Evolutionary conservation across 1,140 invertebrate genomes (phyloP), one percentile per base, ranked within the genome.

Genomic region (Drosophila sp.): DNA sequence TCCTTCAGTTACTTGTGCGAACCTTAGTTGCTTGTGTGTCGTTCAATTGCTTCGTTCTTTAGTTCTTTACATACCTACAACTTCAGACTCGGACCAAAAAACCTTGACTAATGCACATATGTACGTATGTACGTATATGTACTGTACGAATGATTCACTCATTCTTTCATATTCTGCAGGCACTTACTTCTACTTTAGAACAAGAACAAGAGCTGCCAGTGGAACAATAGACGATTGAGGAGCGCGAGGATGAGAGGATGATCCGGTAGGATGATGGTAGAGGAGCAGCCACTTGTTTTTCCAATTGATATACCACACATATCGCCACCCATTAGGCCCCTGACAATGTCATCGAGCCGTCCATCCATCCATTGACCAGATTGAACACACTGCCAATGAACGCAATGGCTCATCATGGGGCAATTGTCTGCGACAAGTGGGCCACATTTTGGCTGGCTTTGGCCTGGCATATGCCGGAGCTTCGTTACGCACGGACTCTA

Each of bases 391-490:
- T 56, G n/a, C 17, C 7, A 17, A 3, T 60, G 30, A 10, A 32
- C 3, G 17, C n/a, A 25, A 27, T n/a, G 38, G 11, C 38, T 25
- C 33, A 30, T 11, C 58, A 35, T 60, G 33, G 58, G 33, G 33
- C n/a, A 25, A 57, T 57, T 17, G 55, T n/a, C 8, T 57, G 23
- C 56, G 7, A 17, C 5, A 35, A 10, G 3, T 35, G n/a, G 17
- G 6, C 32, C 35, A 58, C 8, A 4, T 58, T 7, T 7, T 25
- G 17, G 32, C 17, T 35, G 32, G 56, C 30, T 10, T 35, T 35
- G 23, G 56, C 8, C 4, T 58, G 56, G 56, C 56, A 17, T 58
- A 17, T 35, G 8, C n/a, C 17, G 56, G 56, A 17, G 32, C 32
- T 2, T 1, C 17, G 7, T 58, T 58, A 3, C 38, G 38, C 3